Base-by-base conservation (phyloP, 2,888 invertebrate species). In the Alloscopus bannaensis region DNA sequence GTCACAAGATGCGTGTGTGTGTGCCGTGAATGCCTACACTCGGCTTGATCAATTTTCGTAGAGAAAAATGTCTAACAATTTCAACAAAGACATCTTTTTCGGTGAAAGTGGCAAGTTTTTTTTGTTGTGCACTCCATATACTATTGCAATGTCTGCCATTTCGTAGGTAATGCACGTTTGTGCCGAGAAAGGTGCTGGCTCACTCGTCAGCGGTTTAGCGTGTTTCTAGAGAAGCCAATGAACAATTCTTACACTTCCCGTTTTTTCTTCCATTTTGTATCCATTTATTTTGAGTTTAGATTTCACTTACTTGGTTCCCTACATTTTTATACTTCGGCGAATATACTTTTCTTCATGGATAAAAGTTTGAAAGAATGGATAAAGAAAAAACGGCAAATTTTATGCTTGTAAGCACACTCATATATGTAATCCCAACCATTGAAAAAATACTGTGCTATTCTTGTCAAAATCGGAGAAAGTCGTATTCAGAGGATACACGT, bases 1-100 rank as follows among this genome's bases (percentile, higher is more conserved):
- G 60, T 60, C 60, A 60, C 60, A 60, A 13, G 60, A 60, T 60
- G 60, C 60, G 60, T 60, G 60, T 40, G n/a, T 36, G 60, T 20
- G 16, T 4, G 18, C 36, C 52, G 52, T 52, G 11, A 47, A 3
- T 47, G 47, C 11, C 47, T 47, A 45, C 45, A 45, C 45, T 36
- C 8, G 6, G 36, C 13, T 6, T 36, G 36, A 8, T 36, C 6
- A 6, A 36, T 8, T 36, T 36, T 36, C 6, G 36, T 36, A n/a
- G 36, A 36, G 13, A 36, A 36, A 36, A 36, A 36, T 36, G 36
- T 8, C 6, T 8, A 36, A 36, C 36, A 36, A 8, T 36, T 36
- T 36, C 13, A 13, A 36, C 13, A 13, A 6, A 36, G 6, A 13
- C 36, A 36, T 13, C 6, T 6, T 13, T 36, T 13, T 36, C 36